Evolutionary conservation across 2,797 vertebrate genomes (phyloP), one percentile per base, ranked within the genome.

Genomic region (Periparus ater): DNA sequence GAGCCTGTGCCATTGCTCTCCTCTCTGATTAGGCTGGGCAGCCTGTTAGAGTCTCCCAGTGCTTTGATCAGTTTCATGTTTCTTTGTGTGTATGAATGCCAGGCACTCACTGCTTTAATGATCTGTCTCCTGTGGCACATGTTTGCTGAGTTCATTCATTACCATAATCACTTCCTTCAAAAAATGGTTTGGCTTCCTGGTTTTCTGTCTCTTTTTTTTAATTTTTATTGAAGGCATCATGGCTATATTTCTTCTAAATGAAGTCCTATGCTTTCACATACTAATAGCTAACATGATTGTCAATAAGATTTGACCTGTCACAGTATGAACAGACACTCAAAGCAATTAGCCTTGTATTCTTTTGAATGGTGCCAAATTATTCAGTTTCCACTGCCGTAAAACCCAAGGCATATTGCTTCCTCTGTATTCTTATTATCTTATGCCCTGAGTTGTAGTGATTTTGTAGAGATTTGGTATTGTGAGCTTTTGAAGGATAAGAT

Each of bases 161-260:
- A 85, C 42, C 20, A 16, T 93, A 90, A 93, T 80, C 78, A 12
- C 84, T 94, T 92, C 65, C 87, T 85, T 62, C 54, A 91, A 92
- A n/a, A 91, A 74, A 58, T 61, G 11, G 3, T 83, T 95, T 87
- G 74, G n/a, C 26, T 92, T 91, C 80, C 86, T 92, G 67, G 63
- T 91, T 81, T 89, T 82, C 66, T 73, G 17, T 88, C 11, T 40
- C 18, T 60, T 30, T 67, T 36, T 87, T 38, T 68, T 40, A 86
- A 19, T 60, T 55, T 58, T 63, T 29, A 38, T 57, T 50, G 42
- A 20, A 44, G 78, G 53, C 74, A 74, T 57, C 32, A 22, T 15
- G 9, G 55, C 58, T 32, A 13, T 80, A 0, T 71, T 38, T 85
- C 11, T 55, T 58, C 50, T 62, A 51, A 87, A 91, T 74, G 58